phyloP scores from a whole-genome alignment of 2,797 vertebrate genomes.

The Neostethus bicornis region DNA sequence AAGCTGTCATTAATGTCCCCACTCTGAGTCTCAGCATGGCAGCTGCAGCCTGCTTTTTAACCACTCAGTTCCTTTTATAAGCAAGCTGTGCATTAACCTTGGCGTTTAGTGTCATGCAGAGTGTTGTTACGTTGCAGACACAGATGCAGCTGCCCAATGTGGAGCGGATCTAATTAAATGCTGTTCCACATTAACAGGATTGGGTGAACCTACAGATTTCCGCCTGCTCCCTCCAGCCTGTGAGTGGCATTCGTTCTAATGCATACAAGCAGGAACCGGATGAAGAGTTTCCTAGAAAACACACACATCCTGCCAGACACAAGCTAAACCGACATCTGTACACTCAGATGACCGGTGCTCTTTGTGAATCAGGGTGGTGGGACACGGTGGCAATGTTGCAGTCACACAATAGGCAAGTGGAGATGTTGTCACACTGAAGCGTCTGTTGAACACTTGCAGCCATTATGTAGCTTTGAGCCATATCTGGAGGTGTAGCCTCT shows the following conservation, averaged over 20 bases:
- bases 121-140: conserved; percentile 39
- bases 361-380: conserved; percentile 65
- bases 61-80: conserved; percentile 24
- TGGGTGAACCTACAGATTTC: conserved; percentile 68
- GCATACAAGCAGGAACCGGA: conserved; percentile 68
- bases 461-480: conserved; percentile 44
- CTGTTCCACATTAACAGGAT: conserved; percentile 85
- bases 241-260: conserved; percentile 80
- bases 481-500: conserved; percentile 53
- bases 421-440: conserved; percentile 27
- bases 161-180: conserved; percentile 81
- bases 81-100: conserved; percentile 16
- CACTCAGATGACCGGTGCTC: conserved; percentile 47
- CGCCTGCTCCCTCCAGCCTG: conserved; percentile 49
- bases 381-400: conserved; percentile 50
- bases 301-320: conserved; percentile 57
- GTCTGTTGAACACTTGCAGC: conserved; percentile 37
- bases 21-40: conserved; percentile 10
- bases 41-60: conserved; percentile 17
- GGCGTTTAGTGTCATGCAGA: conserved; percentile 34
- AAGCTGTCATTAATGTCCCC: conserved; percentile 8
- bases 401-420: conserved; percentile 48
- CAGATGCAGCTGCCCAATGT: conserved; percentile 51
- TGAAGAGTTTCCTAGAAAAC: conserved; percentile 62
- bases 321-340: conserved; percentile 70